Evolutionary conservation across 2,113 vertebrate species (phyloP).

Genomic region (Sakesphorus luctuosus): DNA sequence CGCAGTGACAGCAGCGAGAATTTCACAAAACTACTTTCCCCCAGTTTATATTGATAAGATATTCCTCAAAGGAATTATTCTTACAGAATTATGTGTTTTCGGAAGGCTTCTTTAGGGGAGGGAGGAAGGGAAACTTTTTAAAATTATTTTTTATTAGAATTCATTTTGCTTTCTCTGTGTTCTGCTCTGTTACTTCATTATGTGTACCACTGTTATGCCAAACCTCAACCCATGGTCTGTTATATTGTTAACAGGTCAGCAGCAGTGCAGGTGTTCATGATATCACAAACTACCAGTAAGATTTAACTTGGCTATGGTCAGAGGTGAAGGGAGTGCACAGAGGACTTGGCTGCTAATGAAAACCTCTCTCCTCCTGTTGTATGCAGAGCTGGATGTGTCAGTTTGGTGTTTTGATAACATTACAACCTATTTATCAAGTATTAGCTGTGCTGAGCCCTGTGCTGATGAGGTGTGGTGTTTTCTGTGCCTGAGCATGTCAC

Average conservation of each 20-base stretch:
- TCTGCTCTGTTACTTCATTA: background rate
- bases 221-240: background rate
- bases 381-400: background rate
- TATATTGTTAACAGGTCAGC: background rate
- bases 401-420: background rate
- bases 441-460: fast-evolving
- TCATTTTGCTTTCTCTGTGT: background rate
- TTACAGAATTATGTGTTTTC: background rate
- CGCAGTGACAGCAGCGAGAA: background rate
- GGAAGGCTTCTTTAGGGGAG: background rate
- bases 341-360: background rate
- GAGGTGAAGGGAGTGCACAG: background rate
- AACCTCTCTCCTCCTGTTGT: background rate
- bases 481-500: background rate
- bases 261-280: background rate
- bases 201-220: background rate
- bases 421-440: background rate
- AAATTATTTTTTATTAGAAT: background rate
- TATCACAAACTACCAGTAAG: fast-evolving
- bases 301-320: background rate
- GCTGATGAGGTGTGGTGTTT: background rate
- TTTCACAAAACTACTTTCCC: background rate
- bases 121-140: fast-evolving
- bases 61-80: background rate
- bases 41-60: background rate